Evolutionary conservation across 2,113 vertebrate genomes (phyloP).

Genomic region (Crotalus horridus): DNA sequence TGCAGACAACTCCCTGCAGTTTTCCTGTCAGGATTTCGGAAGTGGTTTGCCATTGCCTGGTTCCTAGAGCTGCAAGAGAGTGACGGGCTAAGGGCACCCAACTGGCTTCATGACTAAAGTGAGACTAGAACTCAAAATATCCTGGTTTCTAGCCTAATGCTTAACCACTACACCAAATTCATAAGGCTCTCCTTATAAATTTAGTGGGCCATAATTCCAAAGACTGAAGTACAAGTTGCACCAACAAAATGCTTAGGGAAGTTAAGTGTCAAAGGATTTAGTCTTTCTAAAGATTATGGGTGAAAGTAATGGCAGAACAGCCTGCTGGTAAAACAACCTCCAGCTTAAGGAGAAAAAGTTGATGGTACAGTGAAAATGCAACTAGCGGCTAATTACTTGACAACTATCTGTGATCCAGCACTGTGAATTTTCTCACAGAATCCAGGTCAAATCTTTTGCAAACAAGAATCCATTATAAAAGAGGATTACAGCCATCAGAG

Average conservation of each 20-base stretch:
- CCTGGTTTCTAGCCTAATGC: neutral
- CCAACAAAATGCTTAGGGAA: neutral
- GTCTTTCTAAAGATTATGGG: neutral
- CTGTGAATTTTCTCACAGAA: slow-evolving; percentile 30
- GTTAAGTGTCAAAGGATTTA: neutral
- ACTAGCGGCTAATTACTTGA: slow-evolving; percentile 9
- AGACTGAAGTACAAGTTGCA: neutral
- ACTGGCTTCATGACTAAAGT: neutral
- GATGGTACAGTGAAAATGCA: neutral
- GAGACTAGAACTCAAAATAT: neutral
- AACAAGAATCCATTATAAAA: slow-evolving; percentile 37
- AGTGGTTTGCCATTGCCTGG: neutral
- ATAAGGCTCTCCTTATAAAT: neutral
- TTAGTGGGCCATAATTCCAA: neutral
- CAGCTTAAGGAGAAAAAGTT: neutral
- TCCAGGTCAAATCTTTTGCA: slow-evolving; percentile 10
- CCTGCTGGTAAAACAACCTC: neutral
- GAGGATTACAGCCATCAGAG: slow-evolving; percentile 16
- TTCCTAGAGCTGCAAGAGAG: neutral
- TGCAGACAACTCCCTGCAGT: neutral
- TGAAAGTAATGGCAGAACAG: neutral
- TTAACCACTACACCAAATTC: neutral
- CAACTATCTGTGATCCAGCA: slow-evolving; percentile 18
- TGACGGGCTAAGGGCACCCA: neutral
- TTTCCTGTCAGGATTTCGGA: neutral